Conservation (phyloP, 2,113 vertebrate species). For the Rhea americana region DNA sequence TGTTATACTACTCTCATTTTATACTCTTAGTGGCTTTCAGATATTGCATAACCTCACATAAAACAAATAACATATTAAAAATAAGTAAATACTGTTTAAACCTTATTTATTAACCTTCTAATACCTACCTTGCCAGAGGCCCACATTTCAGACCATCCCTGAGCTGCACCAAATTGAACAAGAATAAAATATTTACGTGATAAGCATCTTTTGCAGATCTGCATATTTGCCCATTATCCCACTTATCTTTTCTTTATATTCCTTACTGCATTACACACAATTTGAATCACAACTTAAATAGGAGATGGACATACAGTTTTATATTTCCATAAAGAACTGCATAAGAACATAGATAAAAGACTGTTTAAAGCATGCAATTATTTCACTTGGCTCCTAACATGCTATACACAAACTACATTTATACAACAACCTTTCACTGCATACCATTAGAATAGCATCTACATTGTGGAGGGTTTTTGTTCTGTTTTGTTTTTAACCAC, state of each 20-base stretch:
- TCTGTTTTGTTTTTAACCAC: background rate
- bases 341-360: background rate
- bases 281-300: background rate
- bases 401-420: background rate
- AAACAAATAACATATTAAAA: no score
- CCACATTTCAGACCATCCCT: background rate
- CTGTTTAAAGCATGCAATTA: background rate
- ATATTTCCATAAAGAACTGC: background rate
- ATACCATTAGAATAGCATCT: background rate
- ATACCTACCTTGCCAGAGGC: background rate
- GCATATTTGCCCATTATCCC: background rate
- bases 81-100: background rate
- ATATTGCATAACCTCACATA: background rate
- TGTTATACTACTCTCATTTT: background rate
- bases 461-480: background rate
- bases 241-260: background rate
- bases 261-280: rapidly evolving
- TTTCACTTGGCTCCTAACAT: background rate
- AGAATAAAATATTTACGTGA: background rate
- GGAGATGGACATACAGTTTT: background rate
- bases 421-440: background rate
- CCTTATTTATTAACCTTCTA: background rate
- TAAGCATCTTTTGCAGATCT: background rate
- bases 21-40: background rate
- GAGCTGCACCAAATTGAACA: background rate